Conservation (phyloP, 64 coral and sea anemone species). For the Pocillopora verrucosa region DNA sequence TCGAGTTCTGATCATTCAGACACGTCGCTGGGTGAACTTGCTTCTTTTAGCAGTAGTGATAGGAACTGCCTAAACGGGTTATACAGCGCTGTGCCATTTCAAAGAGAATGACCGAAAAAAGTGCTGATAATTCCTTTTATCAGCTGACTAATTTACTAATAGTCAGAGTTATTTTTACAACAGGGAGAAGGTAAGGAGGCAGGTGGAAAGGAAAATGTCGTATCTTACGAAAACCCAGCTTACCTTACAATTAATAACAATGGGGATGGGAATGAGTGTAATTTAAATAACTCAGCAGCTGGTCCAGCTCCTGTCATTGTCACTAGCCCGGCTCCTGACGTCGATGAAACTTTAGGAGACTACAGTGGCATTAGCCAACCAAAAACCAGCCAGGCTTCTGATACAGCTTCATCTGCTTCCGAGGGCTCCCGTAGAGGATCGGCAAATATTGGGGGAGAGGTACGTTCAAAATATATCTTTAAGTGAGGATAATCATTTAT, state of each 20-base stretch:
- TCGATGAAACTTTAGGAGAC: background rate
- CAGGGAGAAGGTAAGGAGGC: background rate
- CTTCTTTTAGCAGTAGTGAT: too few species aligned
- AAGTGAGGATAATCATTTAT: background rate
- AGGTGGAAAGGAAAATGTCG: background rate
- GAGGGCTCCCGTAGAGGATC: conserved; percentile 25
- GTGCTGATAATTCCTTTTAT: too few species aligned
- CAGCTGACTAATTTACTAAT: too few species aligned
- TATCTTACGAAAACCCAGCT: conserved; percentile 1
- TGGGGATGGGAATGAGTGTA: background rate
- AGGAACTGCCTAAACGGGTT: too few species aligned
- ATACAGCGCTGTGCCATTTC: too few species aligned
- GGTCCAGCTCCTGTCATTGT: conserved; percentile 45
- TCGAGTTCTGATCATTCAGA: too few species aligned
- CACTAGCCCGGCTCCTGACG: conserved; percentile 53
- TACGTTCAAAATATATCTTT: background rate
- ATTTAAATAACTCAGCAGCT: background rate
- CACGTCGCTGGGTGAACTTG: too few species aligned
- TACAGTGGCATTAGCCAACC: background rate
- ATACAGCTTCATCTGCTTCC: conserved; percentile 30
- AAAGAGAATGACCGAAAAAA: too few species aligned
- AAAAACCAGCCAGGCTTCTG: background rate
- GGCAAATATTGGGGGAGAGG: conserved; percentile 28
- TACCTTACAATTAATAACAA: background rate
- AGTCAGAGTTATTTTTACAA: background rate